Evolutionary conservation across 2,113 vertebrate species (phyloP), one percentile per base, ranked within the genome.

Genomic region (Gavia stellata): DNA sequence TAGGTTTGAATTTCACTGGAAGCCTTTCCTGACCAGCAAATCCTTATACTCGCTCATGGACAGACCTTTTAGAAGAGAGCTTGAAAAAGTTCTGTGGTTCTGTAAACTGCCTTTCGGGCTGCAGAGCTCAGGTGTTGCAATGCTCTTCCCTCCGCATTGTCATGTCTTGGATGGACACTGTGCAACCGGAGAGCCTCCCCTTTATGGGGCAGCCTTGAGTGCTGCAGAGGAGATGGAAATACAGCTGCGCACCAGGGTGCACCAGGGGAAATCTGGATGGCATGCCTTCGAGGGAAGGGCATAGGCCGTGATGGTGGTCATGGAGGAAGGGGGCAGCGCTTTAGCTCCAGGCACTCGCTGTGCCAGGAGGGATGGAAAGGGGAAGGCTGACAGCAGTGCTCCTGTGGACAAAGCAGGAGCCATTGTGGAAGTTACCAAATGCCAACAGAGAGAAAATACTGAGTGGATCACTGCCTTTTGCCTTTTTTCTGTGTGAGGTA

Each of bases 111-210:
- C 53, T 61, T 90, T 52, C 0, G 9, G 86, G 29, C 44, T 84
- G 42, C 47, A 67, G 21, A 47, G 29, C 26, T 81, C 78, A 24
- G 36, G 34, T 47, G 62, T 33, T 26, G 28, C 36, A 45, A 9
- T 6, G 12, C 14, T 56, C 33, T 45, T 45, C 33, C 14, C 29
- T 47, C 49, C 18, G 16, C 7, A 9, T n/a, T 50, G 29, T 16
- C 4, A 0, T 19, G 5, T n/a, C 36, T 63, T 28, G 61, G n/a
- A 26, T 0, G 2, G 49, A 42, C 23, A 6, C 14, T 11, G 71
- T 28, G n/a, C 25, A 52, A 14, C 53, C 36, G 44, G 55, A 74
- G 44, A 70, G 3, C 14, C 12, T 70, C 24, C 33, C 10, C 8
- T 5, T 45, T 13, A 20, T 3, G 3, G 17, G 24, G 24, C 44